These are phyloP conservation scores for Epinephelus lanceolatus DNA, from an alignment of 2,113 vertebrate species.

Conservation along the genomic window DNA sequence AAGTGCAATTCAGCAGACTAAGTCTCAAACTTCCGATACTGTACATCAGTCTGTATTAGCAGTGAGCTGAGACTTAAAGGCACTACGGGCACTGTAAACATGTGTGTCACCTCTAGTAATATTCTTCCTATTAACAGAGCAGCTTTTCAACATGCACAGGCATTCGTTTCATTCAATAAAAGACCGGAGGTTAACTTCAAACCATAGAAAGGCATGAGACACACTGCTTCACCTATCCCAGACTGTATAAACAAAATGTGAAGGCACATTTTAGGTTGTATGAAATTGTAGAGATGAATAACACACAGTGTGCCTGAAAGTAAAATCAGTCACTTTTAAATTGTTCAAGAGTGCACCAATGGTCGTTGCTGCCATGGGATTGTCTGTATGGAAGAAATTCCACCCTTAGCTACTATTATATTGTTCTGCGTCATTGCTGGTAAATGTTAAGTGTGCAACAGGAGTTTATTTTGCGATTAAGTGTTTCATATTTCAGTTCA, in stretches of 20 bases:
- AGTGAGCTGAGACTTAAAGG: slow-evolving; percentile 41
- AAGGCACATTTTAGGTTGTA: background rate
- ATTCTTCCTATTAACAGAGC: slow-evolving; percentile 37
- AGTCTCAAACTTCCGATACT: slow-evolving; percentile 39
- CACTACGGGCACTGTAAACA: slow-evolving; percentile 56
- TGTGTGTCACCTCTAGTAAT: slow-evolving; percentile 8
- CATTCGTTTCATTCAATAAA: background rate
- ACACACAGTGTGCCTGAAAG: background rate
- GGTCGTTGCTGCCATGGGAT: background rate
- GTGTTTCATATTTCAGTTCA: slow-evolving; percentile 23
- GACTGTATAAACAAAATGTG: background rate
- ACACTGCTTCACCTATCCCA: slow-evolving; percentile 22
- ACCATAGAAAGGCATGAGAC: slow-evolving; percentile 4
- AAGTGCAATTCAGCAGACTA: slow-evolving; percentile 69
- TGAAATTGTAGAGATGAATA: background rate
- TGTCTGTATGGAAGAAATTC: slow-evolving; percentile 12
- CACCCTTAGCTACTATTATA: background rate
- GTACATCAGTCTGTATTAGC: slow-evolving; percentile 9
- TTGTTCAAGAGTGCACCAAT: background rate
- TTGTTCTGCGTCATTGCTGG: background rate
- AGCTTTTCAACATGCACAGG: slow-evolving; percentile 41
- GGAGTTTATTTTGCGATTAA: slow-evolving; percentile 3
- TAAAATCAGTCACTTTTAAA: background rate
- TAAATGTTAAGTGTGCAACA: background rate
- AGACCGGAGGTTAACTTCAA: background rate